Conservation (phyloP, 2,888 invertebrate species). For the Cremastinae sp. region DNA sequence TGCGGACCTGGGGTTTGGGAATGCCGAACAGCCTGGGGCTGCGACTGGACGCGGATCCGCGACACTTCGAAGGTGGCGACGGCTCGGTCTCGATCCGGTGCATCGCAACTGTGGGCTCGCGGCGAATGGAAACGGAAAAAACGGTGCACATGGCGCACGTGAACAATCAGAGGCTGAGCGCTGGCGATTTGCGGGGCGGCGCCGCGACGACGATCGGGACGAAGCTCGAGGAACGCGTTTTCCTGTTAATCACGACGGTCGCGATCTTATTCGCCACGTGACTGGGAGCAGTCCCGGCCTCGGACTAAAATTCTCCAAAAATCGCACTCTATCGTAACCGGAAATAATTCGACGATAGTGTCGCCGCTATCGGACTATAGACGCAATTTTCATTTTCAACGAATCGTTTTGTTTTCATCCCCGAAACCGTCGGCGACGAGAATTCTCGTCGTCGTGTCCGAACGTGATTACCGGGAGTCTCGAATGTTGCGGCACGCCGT, state of each 20-base stretch:
- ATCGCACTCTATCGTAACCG: slow-evolving; percentile 20
- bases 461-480: slow-evolving; percentile 30
- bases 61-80: slow-evolving; percentile 66
- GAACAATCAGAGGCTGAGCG: slow-evolving; percentile 73
- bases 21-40: slow-evolving; percentile 71
- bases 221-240: slow-evolving; percentile 4
- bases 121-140: slow-evolving; percentile 62
- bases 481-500: slow-evolving; percentile 49
- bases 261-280: slow-evolving; percentile 48
- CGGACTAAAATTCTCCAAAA: slow-evolving; percentile 16
- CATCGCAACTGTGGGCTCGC: slow-evolving; percentile 70
- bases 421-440: background rate
- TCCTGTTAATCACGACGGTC: slow-evolving; percentile 30
- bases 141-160: slow-evolving; percentile 68
- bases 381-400: slow-evolving; percentile 15
- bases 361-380: slow-evolving; percentile 37
- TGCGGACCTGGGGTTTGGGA: slow-evolving; percentile 51
- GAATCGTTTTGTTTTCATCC: background rate
- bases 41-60: slow-evolving; percentile 69
- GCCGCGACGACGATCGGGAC: slow-evolving; percentile 34
- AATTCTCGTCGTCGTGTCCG: slow-evolving; percentile 12
- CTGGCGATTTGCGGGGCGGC: slow-evolving; percentile 66
- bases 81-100: slow-evolving; percentile 69
- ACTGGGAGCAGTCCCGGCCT: slow-evolving; percentile 38
- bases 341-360: background rate